Conservation (phyloP, 2,888 invertebrate genomes). For the Stenolophus ochropezus region DNA sequence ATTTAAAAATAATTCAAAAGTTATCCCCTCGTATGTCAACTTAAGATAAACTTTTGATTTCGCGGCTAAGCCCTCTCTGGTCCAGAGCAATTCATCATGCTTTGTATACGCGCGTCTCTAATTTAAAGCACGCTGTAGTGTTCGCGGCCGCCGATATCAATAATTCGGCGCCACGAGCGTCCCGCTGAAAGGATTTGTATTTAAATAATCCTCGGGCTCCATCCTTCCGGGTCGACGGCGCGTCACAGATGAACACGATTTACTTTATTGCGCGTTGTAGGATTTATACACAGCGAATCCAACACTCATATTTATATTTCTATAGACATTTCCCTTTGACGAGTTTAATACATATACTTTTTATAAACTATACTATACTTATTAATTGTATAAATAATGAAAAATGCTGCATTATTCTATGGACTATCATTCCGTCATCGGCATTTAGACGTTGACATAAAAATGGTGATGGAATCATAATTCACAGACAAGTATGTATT, state of each 20-base stretch:
- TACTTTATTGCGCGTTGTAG: conserved; percentile 16
- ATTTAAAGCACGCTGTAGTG: not conserved
- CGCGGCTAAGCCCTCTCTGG: no score
- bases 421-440: no score
- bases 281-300: not conserved
- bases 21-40: not conserved
- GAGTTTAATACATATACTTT: no score
- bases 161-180: conserved; percentile 30
- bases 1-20: no score
- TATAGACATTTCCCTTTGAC: not conserved
- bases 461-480: no score
- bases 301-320: not conserved
- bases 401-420: no score
- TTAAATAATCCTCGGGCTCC: conserved; percentile 51
- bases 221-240: conserved; percentile 17
- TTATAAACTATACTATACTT: no score
- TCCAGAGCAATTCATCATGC: not conserved
- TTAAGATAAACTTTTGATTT: not conserved
- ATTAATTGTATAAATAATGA: no score
- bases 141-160: conserved; percentile 34
- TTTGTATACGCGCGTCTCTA: not conserved
- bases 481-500: no score
- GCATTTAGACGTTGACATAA: no score
- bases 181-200: conserved; percentile 52
- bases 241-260: conserved; percentile 25